Evolutionary conservation across 2,888 invertebrate genomes (phyloP).

Genomic region (Agriopis marginaria): DNA sequence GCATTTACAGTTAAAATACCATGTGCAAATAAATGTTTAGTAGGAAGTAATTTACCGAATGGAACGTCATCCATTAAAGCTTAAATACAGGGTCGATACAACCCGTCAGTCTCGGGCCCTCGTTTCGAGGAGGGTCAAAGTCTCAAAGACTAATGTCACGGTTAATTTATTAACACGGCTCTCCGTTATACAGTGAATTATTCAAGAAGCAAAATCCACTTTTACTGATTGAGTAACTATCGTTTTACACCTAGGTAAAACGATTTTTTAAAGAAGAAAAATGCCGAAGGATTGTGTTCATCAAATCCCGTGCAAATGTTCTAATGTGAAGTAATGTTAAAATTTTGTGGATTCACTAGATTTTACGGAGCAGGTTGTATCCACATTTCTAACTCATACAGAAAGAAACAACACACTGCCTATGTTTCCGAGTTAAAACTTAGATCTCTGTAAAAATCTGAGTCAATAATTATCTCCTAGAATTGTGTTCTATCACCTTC

Average conservation of each 20-base stretch:
- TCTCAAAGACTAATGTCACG: slow-evolving; percentile 64
- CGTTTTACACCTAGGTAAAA: slow-evolving; percentile 19
- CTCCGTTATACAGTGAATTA: slow-evolving; percentile 54
- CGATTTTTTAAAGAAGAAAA: slow-evolving; percentile 5
- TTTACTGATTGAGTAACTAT: slow-evolving; percentile 54
- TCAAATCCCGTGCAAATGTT: background rate
- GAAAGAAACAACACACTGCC: background rate
- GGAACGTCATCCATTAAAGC: slow-evolving; percentile 38
- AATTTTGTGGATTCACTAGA: background rate
- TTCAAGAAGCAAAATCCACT: slow-evolving; percentile 53
- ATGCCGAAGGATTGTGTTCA: background rate
- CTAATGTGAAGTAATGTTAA: background rate
- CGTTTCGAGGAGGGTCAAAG: slow-evolving; percentile 64
- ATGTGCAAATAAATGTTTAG: slow-evolving; percentile 27
- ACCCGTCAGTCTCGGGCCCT: slow-evolving; percentile 60
- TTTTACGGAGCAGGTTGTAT: background rate
- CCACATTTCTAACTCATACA: background rate
- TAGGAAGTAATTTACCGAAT: slow-evolving; percentile 33
- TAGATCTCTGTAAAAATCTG: too few relatives aligned
- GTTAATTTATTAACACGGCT: slow-evolving; percentile 65
- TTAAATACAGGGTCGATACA: slow-evolving; percentile 49
- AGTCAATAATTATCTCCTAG: too few relatives aligned
- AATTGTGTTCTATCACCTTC: too few relatives aligned
- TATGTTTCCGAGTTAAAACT: too few relatives aligned
- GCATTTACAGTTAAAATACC: slow-evolving; percentile 15